Evolutionary conservation across 2,888 invertebrate genomes (phyloP).

Genomic region (Drosophila tanythrix): DNA sequence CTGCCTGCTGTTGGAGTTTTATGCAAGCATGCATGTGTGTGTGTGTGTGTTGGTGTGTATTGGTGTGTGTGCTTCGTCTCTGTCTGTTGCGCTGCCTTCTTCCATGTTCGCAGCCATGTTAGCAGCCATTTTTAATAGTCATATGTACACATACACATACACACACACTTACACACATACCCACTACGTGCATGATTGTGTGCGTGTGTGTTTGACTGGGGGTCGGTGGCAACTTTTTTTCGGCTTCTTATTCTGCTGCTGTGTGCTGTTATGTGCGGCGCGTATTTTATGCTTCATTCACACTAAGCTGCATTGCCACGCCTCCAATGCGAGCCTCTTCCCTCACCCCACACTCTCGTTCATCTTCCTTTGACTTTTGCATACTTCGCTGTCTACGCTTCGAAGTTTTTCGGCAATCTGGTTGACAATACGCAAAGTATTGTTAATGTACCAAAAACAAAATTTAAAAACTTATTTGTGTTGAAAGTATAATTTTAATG

Average conservation of each 20-base stretch:
- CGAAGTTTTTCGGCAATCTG: conserved; percentile 19
- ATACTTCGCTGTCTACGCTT: conserved; percentile 18
- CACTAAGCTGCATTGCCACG: conserved; percentile 52
- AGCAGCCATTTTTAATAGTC: conserved; percentile 81
- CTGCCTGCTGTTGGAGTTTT: conserved; percentile 34
- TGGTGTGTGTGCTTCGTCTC: conserved; percentile 50
- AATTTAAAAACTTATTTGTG: background rate
- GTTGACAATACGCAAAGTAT: background rate
- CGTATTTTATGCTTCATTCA: conserved; percentile 58
- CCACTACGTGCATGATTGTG: conserved; percentile 10
- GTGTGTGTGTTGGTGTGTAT: conserved; percentile 36
- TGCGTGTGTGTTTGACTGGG: conserved; percentile 16
- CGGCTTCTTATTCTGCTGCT: conserved; percentile 10
- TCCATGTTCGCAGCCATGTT: conserved; percentile 69
- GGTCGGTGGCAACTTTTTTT: conserved; percentile 26
- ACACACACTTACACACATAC: conserved; percentile 14
- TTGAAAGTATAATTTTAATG: background rate
- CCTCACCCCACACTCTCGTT: background rate
- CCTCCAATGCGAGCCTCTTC: conserved; percentile 28
- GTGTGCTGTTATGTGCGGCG: conserved; percentile 18
- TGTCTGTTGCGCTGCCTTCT: conserved; percentile 66
- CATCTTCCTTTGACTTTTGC: background rate
- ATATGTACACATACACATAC: conserved; percentile 38
- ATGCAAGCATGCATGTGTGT: conserved; percentile 10
- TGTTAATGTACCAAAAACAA: background rate